These are phyloP conservation scores for Telmatochromis sp. DNA, from an alignment of 2,113 vertebrate genomes.

Conservation along the genomic window DNA sequence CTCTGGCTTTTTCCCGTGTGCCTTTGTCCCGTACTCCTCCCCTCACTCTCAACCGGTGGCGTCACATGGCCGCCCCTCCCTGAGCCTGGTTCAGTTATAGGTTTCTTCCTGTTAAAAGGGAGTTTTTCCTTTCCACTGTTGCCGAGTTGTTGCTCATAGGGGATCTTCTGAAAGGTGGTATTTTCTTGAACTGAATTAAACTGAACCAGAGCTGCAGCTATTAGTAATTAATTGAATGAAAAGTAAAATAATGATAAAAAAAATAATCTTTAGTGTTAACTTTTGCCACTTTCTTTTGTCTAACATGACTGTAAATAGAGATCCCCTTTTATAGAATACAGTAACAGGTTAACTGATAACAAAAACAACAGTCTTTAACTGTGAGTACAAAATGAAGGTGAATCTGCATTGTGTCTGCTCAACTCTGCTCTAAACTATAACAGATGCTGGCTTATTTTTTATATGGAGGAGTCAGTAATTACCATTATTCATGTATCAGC, in stretches of 20 bases:
- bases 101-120: not conserved
- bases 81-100: not conserved
- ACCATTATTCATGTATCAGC: not conserved
- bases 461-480: not conserved
- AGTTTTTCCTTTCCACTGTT: not conserved
- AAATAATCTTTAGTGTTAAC: not conserved
- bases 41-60: not conserved
- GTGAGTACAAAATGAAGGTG: not conserved
- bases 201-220: not conserved
- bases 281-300: not conserved
- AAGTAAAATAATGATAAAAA: not conserved
- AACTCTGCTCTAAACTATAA: not conserved
- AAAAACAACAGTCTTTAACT: not conserved
- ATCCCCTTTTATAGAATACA: not conserved
- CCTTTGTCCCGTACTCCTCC: not conserved
- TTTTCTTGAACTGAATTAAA: not conserved
- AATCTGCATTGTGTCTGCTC: not conserved
- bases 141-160: not conserved
- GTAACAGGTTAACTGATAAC: not conserved
- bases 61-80: not conserved
- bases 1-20: not conserved
- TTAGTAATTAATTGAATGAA: not conserved
- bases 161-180: not conserved
- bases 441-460: not conserved
- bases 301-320: not conserved